These are phyloP conservation scores for Gnatocerus cornutus DNA, from an alignment of 2,888 invertebrate species.

Conservation along the genomic window DNA sequence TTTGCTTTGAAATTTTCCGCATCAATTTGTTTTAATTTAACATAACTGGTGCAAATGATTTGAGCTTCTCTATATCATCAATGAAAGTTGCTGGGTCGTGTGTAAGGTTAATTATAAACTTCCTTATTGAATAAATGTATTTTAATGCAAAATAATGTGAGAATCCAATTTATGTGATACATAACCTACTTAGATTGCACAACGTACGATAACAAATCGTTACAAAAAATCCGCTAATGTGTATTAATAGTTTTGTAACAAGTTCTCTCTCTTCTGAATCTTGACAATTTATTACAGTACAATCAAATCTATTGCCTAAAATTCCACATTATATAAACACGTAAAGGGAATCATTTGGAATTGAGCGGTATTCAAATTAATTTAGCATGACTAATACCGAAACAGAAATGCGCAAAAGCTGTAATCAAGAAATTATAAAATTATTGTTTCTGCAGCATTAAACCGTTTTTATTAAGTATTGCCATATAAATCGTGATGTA, in stretches of 20 bases:
- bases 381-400: slow-evolving; percentile 23
- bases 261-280: neutral
- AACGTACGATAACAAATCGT: neutral
- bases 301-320: slow-evolving; percentile 18
- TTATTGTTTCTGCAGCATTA: slow-evolving; percentile 7
- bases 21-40: neutral
- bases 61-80: slow-evolving; percentile 18
- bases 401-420: neutral
- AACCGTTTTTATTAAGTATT: slow-evolving; percentile 5
- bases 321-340: slow-evolving; percentile 16
- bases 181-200: slow-evolving; percentile 2
- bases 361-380: slow-evolving; percentile 14
- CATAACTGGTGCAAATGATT: slow-evolving; percentile 1
- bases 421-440: slow-evolving; percentile 5
- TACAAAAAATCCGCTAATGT: slow-evolving; percentile 12
- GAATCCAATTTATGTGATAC: slow-evolving; percentile 3
- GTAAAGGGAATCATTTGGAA: slow-evolving; percentile 1
- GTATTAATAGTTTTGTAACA: slow-evolving; percentile 22
- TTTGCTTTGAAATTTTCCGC: too few species aligned
- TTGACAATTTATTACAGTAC: slow-evolving; percentile 4
- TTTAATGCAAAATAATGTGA: slow-evolving; percentile 24
- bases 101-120: slow-evolving; percentile 20
- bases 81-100: slow-evolving; percentile 25
- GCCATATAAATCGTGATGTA: slow-evolving; percentile 21
- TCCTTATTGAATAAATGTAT: slow-evolving; percentile 23